Conservation (phyloP, 2,888 invertebrate species). For the Onchidella celtica region DNA sequence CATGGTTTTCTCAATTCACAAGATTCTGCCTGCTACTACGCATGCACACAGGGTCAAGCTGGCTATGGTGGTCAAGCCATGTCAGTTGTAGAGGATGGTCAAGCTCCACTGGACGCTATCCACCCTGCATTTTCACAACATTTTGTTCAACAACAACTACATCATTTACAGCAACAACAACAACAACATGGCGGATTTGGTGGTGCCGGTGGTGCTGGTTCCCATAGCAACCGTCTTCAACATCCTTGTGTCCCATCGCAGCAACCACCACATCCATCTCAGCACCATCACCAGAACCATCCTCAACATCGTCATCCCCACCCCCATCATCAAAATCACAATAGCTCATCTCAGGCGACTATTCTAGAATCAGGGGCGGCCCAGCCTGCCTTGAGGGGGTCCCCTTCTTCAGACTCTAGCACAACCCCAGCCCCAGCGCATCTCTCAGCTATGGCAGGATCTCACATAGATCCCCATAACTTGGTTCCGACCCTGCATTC, state of each 20-base stretch:
- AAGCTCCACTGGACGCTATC: constrained; percentile 54
- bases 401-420: not conserved
- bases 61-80: constrained; percentile 71
- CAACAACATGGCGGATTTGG: not conserved
- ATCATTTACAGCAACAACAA: constrained; percentile 21
- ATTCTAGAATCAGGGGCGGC: not conserved
- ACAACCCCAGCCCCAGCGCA: constrained; percentile 42
- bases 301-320: constrained; percentile 28
- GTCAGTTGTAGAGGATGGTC: constrained; percentile 71
- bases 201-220: not conserved
- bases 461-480: not conserved
- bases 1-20: constrained; percentile 53
- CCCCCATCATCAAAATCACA: not conserved
- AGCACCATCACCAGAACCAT: constrained; percentile 24
- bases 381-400: not conserved
- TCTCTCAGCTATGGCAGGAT: not conserved
- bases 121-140: constrained; percentile 44
- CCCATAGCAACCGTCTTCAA: not conserved
- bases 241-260: not conserved
- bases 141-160: constrained; percentile 36
- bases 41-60: constrained; percentile 59
- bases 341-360: not conserved
- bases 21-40: constrained; percentile 67
- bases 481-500: not conserved
- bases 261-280: constrained; percentile 8